Evolutionary conservation across 1,140 invertebrate species (phyloP).

Genomic region (Andricus grossulariae): DNA sequence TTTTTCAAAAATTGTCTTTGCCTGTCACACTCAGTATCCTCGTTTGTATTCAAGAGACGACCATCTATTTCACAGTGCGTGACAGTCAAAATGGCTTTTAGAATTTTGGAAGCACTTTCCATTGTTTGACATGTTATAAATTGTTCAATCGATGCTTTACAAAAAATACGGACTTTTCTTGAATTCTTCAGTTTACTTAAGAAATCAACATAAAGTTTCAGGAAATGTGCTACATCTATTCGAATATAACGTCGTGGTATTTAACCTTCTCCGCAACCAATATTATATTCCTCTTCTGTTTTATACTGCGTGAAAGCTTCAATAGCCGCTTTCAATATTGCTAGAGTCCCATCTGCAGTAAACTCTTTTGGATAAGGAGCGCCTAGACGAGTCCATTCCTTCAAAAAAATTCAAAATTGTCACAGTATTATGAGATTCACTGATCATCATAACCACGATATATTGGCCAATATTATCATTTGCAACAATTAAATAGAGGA

Average conservation of each 20-base stretch:
- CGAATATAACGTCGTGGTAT: slow-evolving; percentile 31
- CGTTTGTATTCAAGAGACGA: neutral
- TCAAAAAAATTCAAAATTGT: slow-evolving; percentile 43
- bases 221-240: slow-evolving; percentile 38
- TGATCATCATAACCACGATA: slow-evolving; percentile 45
- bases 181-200: neutral
- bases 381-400: slow-evolving; percentile 30
- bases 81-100: slow-evolving; percentile 30
- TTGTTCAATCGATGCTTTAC: neutral
- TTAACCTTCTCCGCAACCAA: neutral
- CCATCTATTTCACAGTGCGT: slow-evolving; percentile 23
- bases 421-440: slow-evolving; percentile 43
- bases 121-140: slow-evolving; percentile 1
- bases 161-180: neutral
- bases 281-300: slow-evolving; percentile 35
- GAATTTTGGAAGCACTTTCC: slow-evolving; percentile 2
- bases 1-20: too few relatives aligned
- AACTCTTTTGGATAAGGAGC: slow-evolving; percentile 43
- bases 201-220: slow-evolving; percentile 15
- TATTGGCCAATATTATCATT: slow-evolving; percentile 24
- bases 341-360: slow-evolving; percentile 41
- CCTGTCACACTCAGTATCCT: too few relatives aligned
- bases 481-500: slow-evolving; percentile 33
- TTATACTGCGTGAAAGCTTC: slow-evolving; percentile 37
- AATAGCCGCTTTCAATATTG: slow-evolving; percentile 44